phyloP scores from a whole-genome alignment of 2,888 invertebrate genomes.

The Cistogaster globosa region DNA sequence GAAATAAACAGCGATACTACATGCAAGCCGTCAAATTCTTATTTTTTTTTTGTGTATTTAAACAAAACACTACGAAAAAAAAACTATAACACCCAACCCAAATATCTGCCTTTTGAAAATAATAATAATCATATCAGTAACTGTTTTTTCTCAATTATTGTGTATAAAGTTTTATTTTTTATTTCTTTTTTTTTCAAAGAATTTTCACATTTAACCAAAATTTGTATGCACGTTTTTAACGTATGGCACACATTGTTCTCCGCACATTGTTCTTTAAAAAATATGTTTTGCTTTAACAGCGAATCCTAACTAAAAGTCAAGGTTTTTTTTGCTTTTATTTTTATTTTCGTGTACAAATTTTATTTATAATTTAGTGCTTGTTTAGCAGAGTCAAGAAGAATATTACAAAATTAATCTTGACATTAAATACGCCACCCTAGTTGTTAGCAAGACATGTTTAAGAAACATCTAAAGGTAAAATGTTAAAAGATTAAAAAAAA shows the following conservation, averaged over 20 bases:
- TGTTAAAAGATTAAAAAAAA: too few relatives aligned
- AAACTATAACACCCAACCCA: conserved; percentile 51
- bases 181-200: neutral
- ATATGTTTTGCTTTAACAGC: neutral
- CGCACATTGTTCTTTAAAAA: neutral
- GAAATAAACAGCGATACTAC: neutral
- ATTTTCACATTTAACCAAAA: neutral
- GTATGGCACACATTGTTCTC: neutral
- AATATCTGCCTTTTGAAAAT: neutral
- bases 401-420: conserved; percentile 65
- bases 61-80: neutral
- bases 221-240: conserved; percentile 51
- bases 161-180: neutral
- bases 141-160: neutral
- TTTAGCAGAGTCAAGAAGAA: conserved; percentile 9
- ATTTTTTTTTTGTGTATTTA: conserved; percentile 2
- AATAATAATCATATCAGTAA: conserved; percentile 17
- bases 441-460: conserved; percentile 25
- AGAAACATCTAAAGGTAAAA: neutral
- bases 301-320: conserved; percentile 60
- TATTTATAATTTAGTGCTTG: conserved; percentile 18
- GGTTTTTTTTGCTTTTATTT: conserved; percentile 18
- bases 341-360: neutral
- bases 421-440: conserved; percentile 61
- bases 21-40: neutral